These are phyloP conservation scores for Rhabditophanes sp. DNA, from an alignment of 2,888 invertebrate genomes.

Conservation along the genomic window DNA sequence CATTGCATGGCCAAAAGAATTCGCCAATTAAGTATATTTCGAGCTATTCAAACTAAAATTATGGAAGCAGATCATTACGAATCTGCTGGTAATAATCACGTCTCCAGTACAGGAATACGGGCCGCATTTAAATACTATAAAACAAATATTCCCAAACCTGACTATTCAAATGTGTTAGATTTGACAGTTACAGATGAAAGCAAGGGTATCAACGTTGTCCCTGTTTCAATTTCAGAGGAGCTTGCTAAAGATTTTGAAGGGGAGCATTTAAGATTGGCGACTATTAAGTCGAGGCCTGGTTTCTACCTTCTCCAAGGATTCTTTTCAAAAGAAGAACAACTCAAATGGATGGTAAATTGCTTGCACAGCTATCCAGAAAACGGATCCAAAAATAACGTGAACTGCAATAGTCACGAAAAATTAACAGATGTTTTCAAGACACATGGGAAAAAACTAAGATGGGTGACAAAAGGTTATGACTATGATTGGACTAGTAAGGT, in stretches of 20 bases:
- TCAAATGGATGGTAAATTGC: constrained; percentile 45
- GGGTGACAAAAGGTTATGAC: constrained; percentile 91
- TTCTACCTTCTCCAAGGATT: constrained; percentile 24
- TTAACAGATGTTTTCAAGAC: constrained; percentile 10
- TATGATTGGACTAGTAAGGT: constrained; percentile 93
- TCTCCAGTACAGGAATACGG: constrained; percentile 50
- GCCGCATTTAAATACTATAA: constrained; percentile 66
- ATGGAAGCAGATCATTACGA: too few species aligned
- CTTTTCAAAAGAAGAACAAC: constrained; percentile 39
- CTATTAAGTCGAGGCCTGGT: constrained; percentile 18
- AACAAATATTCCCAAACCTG: constrained; percentile 55
- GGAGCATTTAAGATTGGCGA: constrained; percentile 3
- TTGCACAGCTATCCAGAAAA: constrained; percentile 45
- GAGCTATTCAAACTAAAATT: too few species aligned
- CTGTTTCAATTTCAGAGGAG: constrained; percentile 1
- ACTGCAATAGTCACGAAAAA: constrained; percentile 7
- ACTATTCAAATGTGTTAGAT: constrained; percentile 55
- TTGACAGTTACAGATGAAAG: constrained; percentile 34
- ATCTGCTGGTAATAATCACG: constrained; percentile 3
- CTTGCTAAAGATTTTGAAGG: neutral
- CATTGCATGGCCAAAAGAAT: too few species aligned
- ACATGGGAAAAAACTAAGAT: constrained; percentile 56
- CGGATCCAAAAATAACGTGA: constrained; percentile 11
- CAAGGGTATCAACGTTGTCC: constrained; percentile 8
- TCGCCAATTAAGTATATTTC: too few species aligned